These are phyloP conservation scores for Echinops telfairi DNA, from an alignment of 2,113 vertebrate species.

Conservation along the genomic window DNA sequence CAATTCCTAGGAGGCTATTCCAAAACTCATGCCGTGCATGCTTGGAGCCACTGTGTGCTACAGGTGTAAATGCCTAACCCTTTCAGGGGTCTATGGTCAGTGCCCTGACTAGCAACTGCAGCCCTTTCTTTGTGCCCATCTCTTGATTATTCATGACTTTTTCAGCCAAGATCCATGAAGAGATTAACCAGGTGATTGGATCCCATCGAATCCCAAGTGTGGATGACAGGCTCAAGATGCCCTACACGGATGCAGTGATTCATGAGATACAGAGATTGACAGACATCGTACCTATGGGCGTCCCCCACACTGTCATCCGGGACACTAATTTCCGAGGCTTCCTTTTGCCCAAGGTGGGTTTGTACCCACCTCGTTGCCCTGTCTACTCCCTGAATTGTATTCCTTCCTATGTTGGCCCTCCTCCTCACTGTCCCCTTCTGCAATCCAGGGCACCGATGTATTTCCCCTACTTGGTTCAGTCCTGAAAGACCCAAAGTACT, in stretches of 20 bases:
- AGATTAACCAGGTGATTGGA: conserved; percentile 84
- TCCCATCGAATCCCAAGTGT: conserved; percentile 68
- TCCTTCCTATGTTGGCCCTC: background rate
- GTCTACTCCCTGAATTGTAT: background rate
- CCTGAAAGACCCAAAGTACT: conserved; percentile 82
- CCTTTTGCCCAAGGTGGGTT: conserved; percentile 81
- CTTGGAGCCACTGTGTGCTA: background rate
- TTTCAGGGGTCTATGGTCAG: background rate
- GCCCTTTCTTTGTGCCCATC: background rate
- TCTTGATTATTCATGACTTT: background rate
- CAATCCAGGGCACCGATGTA: conserved; percentile 78
- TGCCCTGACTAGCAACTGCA: background rate
- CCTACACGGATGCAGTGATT: conserved; percentile 84
- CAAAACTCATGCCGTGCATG: background rate
- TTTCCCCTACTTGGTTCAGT: conserved; percentile 83
- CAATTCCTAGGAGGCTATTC: background rate
- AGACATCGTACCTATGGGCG: conserved; percentile 81
- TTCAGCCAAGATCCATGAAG: conserved; percentile 81
- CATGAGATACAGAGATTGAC: conserved; percentile 83
- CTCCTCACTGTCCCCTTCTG: background rate
- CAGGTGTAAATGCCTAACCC: background rate
- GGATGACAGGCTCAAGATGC: conserved; percentile 81
- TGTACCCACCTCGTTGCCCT: accelerated
- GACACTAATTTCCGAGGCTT: conserved; percentile 83
- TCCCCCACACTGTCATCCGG: conserved; percentile 76